These are phyloP conservation scores for Emydura subglobosa DNA, from an alignment of 2,113 vertebrate species.

Conservation along the genomic window DNA sequence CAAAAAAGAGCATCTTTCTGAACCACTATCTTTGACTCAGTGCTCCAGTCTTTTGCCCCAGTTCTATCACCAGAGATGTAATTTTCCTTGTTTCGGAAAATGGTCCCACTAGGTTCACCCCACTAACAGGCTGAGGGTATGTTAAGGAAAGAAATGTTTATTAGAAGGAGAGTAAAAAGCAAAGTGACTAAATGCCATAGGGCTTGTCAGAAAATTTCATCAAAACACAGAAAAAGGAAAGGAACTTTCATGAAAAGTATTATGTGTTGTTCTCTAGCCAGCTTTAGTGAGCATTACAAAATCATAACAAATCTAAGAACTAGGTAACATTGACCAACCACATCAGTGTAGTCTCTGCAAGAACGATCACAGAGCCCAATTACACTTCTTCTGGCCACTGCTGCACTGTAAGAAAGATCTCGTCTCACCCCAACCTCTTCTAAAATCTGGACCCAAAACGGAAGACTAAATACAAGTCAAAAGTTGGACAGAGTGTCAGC, in stretches of 20 bases:
- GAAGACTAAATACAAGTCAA: neutral
- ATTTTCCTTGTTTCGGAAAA: neutral
- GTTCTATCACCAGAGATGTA: neutral
- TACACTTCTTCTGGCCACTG: neutral
- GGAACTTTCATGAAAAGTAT: neutral
- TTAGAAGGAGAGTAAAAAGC: neutral
- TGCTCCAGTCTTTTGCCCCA: neutral
- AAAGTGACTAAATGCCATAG: neutral
- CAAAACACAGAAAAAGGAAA: neutral
- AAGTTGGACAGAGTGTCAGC: neutral
- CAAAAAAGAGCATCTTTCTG: neutral
- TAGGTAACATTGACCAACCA: neutral
- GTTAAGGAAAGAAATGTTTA: neutral
- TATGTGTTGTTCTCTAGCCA: neutral
- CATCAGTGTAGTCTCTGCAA: neutral
- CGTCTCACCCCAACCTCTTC: neutral
- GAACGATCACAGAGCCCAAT: neutral
- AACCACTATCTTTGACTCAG: accelerated
- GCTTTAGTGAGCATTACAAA: neutral
- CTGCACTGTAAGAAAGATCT: neutral
- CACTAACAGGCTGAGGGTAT: neutral
- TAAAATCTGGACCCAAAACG: neutral
- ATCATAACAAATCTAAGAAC: neutral
- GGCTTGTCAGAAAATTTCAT: neutral
- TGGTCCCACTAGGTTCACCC: neutral